Conservation (phyloP, 1,140 invertebrate species). For the Trachelipus rathkii region DNA sequence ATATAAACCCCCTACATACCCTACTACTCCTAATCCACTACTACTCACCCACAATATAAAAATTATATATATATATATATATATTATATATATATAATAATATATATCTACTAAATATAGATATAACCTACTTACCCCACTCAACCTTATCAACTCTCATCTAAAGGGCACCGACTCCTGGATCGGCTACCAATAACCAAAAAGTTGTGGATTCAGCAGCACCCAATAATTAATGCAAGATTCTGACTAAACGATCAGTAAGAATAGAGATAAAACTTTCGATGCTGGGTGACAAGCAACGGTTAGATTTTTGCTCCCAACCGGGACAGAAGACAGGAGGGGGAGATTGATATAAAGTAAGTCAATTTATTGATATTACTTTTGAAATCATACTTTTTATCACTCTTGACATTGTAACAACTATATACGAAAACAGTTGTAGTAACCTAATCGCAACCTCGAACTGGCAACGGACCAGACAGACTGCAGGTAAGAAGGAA, state of each 20-base stretch:
- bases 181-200: no score
- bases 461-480: conserved; percentile 27
- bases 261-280: conserved; percentile 55
- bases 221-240: conserved; percentile 57
- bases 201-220: conserved; percentile 56
- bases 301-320: conserved; percentile 50
- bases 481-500: no score
- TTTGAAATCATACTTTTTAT: no score
- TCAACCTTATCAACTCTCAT: no score
- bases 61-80: no score
- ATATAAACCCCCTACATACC: no score
- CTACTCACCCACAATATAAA: no score
- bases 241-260: conserved; percentile 53
- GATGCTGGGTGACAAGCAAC: conserved; percentile 53
- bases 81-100: no score
- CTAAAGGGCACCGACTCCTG: no score
- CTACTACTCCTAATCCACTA: no score
- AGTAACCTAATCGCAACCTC: background rate
- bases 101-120: no score
- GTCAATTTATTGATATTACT: background rate
- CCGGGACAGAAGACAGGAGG: conserved; percentile 47
- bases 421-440: background rate
- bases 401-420: background rate
- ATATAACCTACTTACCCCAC: no score
- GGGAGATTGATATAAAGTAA: conserved; percentile 44